These are phyloP conservation scores for Albula goreensis DNA, from an alignment of 2,113 vertebrate genomes.

Conservation along the genomic window DNA sequence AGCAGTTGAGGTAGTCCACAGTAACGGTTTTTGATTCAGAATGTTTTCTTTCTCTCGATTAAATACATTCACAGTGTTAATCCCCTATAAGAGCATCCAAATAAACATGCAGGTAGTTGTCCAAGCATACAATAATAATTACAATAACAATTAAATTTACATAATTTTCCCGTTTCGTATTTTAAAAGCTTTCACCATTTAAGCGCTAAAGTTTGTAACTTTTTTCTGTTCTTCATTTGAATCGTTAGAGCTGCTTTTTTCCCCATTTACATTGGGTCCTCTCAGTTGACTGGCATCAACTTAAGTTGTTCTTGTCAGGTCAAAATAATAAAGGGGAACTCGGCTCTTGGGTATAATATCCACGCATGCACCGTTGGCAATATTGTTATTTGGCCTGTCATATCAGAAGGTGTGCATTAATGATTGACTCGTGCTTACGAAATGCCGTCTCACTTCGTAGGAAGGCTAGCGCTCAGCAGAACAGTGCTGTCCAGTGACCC, in stretches of 20 bases:
- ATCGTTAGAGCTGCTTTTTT: neutral
- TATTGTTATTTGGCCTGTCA: neutral
- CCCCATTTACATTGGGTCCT: neutral
- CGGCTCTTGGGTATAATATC: neutral
- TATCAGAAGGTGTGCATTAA: neutral
- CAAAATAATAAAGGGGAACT: neutral
- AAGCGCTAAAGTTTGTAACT: neutral
- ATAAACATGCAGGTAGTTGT: neutral
- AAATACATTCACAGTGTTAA: neutral
- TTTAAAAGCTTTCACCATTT: neutral
- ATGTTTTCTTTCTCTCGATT: neutral
- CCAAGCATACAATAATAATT: neutral
- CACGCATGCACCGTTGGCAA: neutral
- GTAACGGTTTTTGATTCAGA: neutral
- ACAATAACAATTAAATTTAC: neutral
- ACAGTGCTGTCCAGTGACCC: constrained; percentile 83
- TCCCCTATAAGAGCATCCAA: neutral
- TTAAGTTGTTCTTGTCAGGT: neutral
- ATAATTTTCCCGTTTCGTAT: neutral
- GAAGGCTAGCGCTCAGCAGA: constrained; percentile 23
- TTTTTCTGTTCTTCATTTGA: neutral
- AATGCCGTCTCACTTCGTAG: neutral
- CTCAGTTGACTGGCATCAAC: neutral
- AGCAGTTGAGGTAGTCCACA: neutral
- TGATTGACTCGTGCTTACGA: neutral